Evolutionary conservation across 2,888 invertebrate genomes (phyloP), one percentile per base, ranked within the genome.

Genomic region (Atethmia centrago): DNA sequence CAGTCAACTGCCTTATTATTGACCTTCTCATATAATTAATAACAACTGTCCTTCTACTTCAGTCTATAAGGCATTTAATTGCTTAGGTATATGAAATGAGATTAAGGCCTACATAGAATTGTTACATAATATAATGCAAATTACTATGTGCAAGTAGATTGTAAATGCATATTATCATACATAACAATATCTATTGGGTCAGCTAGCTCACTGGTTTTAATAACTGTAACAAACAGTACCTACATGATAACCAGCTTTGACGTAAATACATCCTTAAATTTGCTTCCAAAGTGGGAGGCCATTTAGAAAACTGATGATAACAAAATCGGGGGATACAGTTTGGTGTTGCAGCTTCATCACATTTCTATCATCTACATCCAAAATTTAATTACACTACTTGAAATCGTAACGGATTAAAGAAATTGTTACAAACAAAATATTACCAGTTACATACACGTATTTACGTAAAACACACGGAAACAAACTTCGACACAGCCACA

Each of bases 121-220:
- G 25, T 56, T 56, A 45, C n/a, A n/a, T 19, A 51, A 66, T n/a
- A 2, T 51, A 40, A 51, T 77, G 65, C 42, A 76, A 67, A 67
- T 77, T 8, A 25, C n/a, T n/a, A 19, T 12, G 14, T n/a, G 36
- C 28, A 40, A 31, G 31, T n/a, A 42, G 2, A 56, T 42, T 49
- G 5, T 42, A 36, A 31, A 53, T 25, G 12, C 9, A 40, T 21
- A 49, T 3, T 49, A 14, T 16, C 2, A 21, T 28, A 21, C 9
- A 28, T 49, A 31, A 56, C 19, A 63, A 47, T 55, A 25, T 4
- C 10, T 47, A n/a, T 42, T 25, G 16, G 25, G 25, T 28, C 12
- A 49, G 21, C 21, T 49, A 14, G 8, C 14, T 42, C 1, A 74
- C 40, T 62, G 19, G 63, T 62, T 55, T 19, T 74, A 16, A 19